Evolutionary conservation across 2,797 vertebrate genomes (phyloP).

Genomic region (Channa striata): DNA sequence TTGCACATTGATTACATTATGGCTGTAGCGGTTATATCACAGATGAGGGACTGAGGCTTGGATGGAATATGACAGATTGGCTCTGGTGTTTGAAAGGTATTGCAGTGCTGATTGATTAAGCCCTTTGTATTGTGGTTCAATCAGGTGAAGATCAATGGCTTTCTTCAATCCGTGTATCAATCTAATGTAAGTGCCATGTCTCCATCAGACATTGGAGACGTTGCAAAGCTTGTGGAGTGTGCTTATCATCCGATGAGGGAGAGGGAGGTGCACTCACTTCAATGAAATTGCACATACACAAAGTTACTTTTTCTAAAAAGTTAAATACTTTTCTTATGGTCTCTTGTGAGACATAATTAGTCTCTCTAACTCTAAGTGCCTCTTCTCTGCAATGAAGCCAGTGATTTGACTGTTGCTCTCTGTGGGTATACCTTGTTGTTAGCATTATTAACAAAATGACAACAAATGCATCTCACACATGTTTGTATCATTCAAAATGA

Average conservation of each 20-base stretch:
- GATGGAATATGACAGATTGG: constrained; percentile 25
- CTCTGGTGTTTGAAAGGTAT: constrained; percentile 19
- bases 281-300: constrained; percentile 1
- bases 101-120: constrained; percentile 19
- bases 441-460: background rate
- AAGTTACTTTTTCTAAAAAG: background rate
- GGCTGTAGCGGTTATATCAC: background rate
- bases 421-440: background rate
- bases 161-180: constrained; percentile 27
- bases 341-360: background rate
- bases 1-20: background rate
- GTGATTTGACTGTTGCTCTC: background rate
- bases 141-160: constrained; percentile 38
- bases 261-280: background rate
- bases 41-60: constrained; percentile 12
- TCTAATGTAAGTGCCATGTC: constrained; percentile 10
- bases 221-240: constrained; percentile 6
- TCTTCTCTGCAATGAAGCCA: background rate
- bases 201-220: constrained; percentile 9
- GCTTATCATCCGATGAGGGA: constrained; percentile 13
- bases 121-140: constrained; percentile 33
- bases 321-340: background rate
- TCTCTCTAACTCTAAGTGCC: background rate
- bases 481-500: constrained; percentile 4
- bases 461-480: constrained; percentile 6